Evolutionary conservation across 2,888 invertebrate species (phyloP), one percentile per base, ranked within the genome.

Genomic region (Acleris emargana): DNA sequence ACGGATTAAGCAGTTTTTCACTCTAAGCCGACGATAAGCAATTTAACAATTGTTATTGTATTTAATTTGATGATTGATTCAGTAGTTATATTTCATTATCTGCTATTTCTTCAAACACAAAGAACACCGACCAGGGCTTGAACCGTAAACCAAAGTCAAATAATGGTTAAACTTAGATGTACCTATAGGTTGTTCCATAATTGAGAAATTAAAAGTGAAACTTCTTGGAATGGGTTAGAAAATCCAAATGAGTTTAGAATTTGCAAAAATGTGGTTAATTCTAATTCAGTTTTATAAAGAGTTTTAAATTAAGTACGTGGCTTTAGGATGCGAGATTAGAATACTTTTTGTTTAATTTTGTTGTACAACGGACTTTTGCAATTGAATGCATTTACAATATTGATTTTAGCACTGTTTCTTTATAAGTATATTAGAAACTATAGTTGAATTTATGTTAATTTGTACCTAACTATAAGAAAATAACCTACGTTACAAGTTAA

Each of bases 401-500:
- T 51, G 17, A 28, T 22, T 63, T 64, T 60, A 57, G 50, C 49
- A 54, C 25, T 32, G 25, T 62, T 51, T 54, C 32, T 45, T 53
- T 58, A 49, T 54, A 47, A 50, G 11, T 62, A 38, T 43, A 49
- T 5, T 51, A 45, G 17, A 45, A 58, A 51, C 45, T 51, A 11
- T 58, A 62, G 55, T 52, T 53, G 25, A 60, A 59, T 55, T 28
- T 63, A 59, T 38, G 52, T 69, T 69, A 69, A 49, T 67, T 61
- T 68, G 62, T 62, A 64, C 49, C 52, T 66, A 58, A 54, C 22
- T 62, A 2, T 64, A 66, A 61, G 61, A 60, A 45, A 66, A 61
- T 55, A 50, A 55, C 47, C 50, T 61, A 57, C 22, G 53, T 68
- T 69, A 64, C 64, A 68, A 64, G 57, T 58, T 64, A 22, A 54